Conservation (phyloP, 2,888 invertebrate genomes). For the Drosophila seclusa region DNA sequence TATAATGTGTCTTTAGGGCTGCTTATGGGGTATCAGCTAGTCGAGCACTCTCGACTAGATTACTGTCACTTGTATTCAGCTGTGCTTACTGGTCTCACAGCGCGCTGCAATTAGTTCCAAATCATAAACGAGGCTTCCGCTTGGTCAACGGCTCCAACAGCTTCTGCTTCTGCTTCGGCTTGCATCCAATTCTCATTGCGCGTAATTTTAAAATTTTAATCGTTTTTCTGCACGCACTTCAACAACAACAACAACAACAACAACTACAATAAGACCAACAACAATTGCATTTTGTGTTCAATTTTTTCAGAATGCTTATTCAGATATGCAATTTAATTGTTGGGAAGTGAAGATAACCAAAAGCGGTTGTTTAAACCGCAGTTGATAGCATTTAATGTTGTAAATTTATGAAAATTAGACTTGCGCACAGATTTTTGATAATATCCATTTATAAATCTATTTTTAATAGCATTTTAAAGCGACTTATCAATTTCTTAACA, state of each 20-base stretch:
- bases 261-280: not conserved
- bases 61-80: conserved; percentile 20
- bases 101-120: conserved; percentile 76
- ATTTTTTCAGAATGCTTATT: conserved; percentile 40
- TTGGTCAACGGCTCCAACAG: conserved; percentile 47
- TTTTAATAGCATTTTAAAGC: not conserved
- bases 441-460: not conserved
- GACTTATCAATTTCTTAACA: no score
- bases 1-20: not conserved
- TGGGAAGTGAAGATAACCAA: not conserved
- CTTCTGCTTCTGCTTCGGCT: not conserved
- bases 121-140: conserved; percentile 75
- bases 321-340: conserved; percentile 3
- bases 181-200: conserved; percentile 44
- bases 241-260: conserved; percentile 20
- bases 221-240: conserved; percentile 68
- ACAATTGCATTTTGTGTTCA: conserved; percentile 48
- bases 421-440: conserved; percentile 4
- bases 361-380: conserved; percentile 8
- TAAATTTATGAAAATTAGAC: conserved; percentile 13
- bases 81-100: conserved; percentile 63
- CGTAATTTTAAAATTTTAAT: conserved; percentile 77
- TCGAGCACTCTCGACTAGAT: not conserved
- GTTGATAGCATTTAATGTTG: conserved; percentile 17
- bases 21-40: not conserved